phyloP scores from a whole-genome alignment of 2,113 vertebrate genomes.

The Tachysurus fulvidraco region DNA sequence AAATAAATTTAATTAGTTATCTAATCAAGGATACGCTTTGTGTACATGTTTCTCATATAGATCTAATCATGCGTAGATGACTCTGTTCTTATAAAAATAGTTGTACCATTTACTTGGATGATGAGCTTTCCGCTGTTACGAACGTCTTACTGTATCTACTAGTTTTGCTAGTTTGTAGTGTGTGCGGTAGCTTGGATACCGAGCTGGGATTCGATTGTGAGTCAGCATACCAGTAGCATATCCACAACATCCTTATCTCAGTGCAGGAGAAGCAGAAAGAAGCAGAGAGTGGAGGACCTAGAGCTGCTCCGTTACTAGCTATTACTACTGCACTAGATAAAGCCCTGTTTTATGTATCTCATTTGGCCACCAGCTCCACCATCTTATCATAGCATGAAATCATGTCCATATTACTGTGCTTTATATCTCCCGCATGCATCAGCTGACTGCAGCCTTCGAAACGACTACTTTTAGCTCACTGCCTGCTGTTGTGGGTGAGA shows the following conservation, averaged over 20 bases:
- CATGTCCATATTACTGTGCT: slow-evolving; percentile 73
- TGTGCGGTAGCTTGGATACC: slow-evolving; percentile 39
- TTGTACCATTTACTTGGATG: background rate
- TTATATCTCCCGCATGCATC: slow-evolving; percentile 70
- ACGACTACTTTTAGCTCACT: slow-evolving; percentile 37
- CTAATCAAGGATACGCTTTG: slow-evolving; percentile 64
- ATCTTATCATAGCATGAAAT: slow-evolving; percentile 77
- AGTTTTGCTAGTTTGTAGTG: slow-evolving; percentile 20
- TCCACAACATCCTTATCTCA: slow-evolving; percentile 48
- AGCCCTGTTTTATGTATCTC: slow-evolving; percentile 71
- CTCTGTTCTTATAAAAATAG: background rate
- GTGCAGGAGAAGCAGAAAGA: background rate
- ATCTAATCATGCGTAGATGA: background rate
- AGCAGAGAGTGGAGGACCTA: slow-evolving; percentile 5
- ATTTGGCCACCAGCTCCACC: slow-evolving; percentile 69
- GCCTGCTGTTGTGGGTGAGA: slow-evolving; percentile 12
- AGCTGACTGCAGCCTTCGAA: slow-evolving; percentile 58
- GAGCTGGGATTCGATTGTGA: slow-evolving; percentile 45
- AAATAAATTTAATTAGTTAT: slow-evolving; percentile 75
- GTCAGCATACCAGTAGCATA: slow-evolving; percentile 46
- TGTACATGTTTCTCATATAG: slow-evolving; percentile 26
- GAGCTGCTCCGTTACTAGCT: slow-evolving; percentile 32
- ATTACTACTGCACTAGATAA: slow-evolving; percentile 64
- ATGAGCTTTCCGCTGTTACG: background rate
- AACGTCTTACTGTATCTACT: background rate